Base-by-base conservation (phyloP, 2,113 vertebrate genomes). In the Catharus bicknelli region DNA sequence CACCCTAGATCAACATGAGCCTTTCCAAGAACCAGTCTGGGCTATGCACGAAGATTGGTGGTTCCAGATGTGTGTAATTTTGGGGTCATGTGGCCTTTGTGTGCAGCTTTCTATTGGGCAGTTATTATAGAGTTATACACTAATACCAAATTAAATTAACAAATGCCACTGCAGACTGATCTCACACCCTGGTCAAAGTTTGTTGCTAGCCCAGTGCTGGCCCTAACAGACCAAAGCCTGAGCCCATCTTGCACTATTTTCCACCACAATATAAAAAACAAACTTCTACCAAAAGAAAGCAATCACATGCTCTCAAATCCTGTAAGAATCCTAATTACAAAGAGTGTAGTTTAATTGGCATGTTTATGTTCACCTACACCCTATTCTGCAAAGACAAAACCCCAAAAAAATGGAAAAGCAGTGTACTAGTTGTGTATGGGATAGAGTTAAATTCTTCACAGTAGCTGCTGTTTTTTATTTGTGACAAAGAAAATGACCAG, bases 21-120 rank as follows among this genome's bases (percentile, higher is more conserved):
- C 53, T 79, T n/a, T n/a, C 12, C 48, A 48, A 58, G 34, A n/a
- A 29, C 29, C 27, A n/a, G 21, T 17, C 10, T 51, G 26, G 20
- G 20, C 9, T 19, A 9, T 1, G 43, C 27, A 74, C 3, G 7
- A 9, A 47, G 38, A 40, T 0, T 2, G 16, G 13, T 14, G 4
- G 29, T 10, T 70, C 47, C 50, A 43, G 16, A 19, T 11, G 17
- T 18, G 34, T 36, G 78, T 25, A 34, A 30, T 3, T 67, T 16
- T 62, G 45, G 17, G 9, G 27, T 50, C 13, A 21, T 0, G 5
- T 10, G 23, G 27, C 29, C n/a, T 47, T 8, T 30, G 14, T 5
- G 7, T 14, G 58, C 32, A 63, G 54, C 20, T 13, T 29, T 43
- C 26, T 29, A 6, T 0, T 13, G 50, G 29, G 69, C 50, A 69